Conservation (phyloP, 2,888 invertebrate species). For the Mesodorylaimus sp. region DNA sequence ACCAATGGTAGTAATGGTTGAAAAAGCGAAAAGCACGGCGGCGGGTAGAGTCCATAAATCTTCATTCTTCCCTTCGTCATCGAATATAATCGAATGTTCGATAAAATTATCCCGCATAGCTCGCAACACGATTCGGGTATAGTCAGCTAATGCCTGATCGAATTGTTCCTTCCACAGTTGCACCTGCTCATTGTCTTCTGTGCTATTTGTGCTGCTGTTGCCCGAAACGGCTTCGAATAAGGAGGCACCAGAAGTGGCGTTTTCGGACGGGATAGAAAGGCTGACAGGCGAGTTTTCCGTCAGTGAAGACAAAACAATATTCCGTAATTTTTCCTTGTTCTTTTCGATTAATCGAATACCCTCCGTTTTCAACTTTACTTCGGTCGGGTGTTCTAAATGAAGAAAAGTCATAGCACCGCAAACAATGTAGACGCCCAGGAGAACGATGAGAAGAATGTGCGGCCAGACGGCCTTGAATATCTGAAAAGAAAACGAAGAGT, state of each 20-base stretch:
- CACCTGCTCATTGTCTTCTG: neutral
- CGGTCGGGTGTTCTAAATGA: conserved; percentile 23
- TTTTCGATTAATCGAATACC: neutral
- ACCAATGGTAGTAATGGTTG: conserved; percentile 1
- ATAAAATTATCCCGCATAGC: neutral
- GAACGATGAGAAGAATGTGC: conserved; percentile 25
- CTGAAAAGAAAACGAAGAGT: conserved; percentile 20
- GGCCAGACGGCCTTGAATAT: conserved; percentile 27
- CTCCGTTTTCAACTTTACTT: conserved; percentile 13
- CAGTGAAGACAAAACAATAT: neutral
- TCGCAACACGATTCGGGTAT: neutral
- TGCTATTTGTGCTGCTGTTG: neutral
- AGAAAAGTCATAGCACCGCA: conserved; percentile 26
- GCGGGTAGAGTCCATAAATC: neutral
- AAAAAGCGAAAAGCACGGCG: neutral
- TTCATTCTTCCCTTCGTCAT: neutral
- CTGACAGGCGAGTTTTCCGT: too few relatives aligned
- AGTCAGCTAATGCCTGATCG: neutral
- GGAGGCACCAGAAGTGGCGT: too few relatives aligned
- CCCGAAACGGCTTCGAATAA: neutral
- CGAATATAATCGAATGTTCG: neutral
- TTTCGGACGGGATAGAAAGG: too few relatives aligned
- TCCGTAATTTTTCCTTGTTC: neutral
- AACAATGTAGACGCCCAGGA: conserved; percentile 23
- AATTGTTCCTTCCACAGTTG: neutral